These are phyloP conservation scores for Mobula hypostoma DNA, from an alignment of 2,113 vertebrate genomes.

Conservation along the genomic window DNA sequence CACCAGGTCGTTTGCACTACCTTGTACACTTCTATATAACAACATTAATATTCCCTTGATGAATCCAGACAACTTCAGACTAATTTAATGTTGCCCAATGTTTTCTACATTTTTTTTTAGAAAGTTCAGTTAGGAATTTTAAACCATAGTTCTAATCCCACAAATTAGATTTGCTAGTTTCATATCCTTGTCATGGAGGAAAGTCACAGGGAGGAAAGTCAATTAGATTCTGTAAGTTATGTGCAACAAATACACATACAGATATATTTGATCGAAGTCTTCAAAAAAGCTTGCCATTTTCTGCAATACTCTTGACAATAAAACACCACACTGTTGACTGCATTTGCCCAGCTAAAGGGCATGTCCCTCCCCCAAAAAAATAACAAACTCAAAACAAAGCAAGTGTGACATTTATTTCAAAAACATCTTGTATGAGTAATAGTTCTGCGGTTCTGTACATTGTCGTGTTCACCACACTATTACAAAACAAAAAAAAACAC, in stretches of 20 bases:
- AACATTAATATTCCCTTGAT: not conserved
- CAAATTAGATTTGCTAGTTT: slow-evolving; percentile 4
- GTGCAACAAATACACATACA: not conserved
- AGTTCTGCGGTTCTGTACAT: not conserved
- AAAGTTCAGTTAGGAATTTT: not conserved
- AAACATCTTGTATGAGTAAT: not conserved
- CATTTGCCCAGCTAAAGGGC: no score
- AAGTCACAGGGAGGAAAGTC: not conserved
- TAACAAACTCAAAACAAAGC: not conserved
- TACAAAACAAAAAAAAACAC: not conserved
- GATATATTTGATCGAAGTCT: not conserved
- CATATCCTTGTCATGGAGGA: not conserved
- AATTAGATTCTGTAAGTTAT: not conserved
- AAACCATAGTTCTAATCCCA: not conserved
- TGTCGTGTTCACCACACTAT: not conserved
- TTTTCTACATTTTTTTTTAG: not conserved
- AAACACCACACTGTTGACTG: no score
- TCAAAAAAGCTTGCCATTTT: no score
- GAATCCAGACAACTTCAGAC: not conserved
- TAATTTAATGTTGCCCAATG: not conserved
- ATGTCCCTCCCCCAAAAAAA: not conserved
- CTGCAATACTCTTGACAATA: no score
- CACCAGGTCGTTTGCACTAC: not conserved
- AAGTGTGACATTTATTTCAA: not conserved
- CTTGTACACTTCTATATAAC: not conserved